Percentiles rank a stretch among this genome's conserved stretches.
These are phyloP conservation scores for Charina bottae DNA, from an alignment of 2,113 vertebrate species.

Conservation along the genomic window DNA sequence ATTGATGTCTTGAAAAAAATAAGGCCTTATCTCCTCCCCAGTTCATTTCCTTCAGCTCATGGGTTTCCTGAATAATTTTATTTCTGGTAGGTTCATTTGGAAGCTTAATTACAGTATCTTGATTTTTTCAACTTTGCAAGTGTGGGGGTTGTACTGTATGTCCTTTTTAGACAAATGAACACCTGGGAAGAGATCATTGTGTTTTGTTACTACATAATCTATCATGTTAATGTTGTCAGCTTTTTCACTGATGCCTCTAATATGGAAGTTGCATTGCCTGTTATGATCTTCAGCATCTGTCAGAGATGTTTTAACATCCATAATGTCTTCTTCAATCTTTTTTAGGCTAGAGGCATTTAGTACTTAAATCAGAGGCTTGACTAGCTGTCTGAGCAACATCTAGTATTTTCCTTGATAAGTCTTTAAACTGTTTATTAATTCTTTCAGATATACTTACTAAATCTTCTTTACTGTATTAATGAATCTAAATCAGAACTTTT, in stretches of 20 bases:
- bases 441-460: not conserved
- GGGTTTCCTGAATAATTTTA: not conserved
- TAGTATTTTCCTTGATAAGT: not conserved
- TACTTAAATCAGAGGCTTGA: not conserved
- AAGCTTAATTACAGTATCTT: not conserved
- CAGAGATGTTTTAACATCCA: not conserved
- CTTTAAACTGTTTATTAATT: not conserved
- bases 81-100: not conserved
- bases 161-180: not conserved
- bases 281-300: not conserved
- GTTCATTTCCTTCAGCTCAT: no score
- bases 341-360: not conserved
- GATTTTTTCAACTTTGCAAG: not conserved
- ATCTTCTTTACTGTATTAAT: not conserved
- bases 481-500: no score
- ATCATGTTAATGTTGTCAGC: not conserved
- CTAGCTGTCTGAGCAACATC: not conserved
- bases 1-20: no score
- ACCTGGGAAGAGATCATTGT: not conserved
- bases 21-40: no score
- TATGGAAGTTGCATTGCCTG: not conserved
- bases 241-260: not conserved
- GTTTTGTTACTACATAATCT: not conserved
- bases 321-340: not conserved
- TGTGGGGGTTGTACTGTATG: not conserved